These are phyloP conservation scores for Astropecten irregularis DNA, from an alignment of 53 echinoderm and acorn worm genomes.

Conservation along the genomic window DNA sequence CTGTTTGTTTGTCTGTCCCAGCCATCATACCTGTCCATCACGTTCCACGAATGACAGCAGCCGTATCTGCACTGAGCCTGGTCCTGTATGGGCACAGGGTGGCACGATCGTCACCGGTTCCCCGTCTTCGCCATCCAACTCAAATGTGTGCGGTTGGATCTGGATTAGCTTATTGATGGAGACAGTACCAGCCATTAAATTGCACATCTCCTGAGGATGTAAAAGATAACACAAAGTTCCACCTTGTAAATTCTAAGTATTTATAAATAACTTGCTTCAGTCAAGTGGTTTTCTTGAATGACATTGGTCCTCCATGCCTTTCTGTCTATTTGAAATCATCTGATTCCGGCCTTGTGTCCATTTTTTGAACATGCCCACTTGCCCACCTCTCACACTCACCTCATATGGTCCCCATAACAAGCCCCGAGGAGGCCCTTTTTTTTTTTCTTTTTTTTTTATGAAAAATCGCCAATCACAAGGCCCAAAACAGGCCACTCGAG, in stretches of 20 bases:
- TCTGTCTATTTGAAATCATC: no score
- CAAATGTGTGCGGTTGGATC: conserved; percentile 98
- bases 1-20: no score
- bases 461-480: no score
- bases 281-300: not conserved
- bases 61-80: conserved; percentile 84
- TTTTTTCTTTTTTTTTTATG: no score
- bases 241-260: no score
- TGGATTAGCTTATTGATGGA: conserved; percentile 97
- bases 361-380: no score
- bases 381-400: no score
- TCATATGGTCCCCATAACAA: no score
- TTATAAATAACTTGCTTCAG: no score
- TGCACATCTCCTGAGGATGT: conserved; percentile 85
- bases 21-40: conserved; percentile 82
- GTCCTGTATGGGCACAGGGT: conserved; percentile 95
- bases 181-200: conserved; percentile 90
- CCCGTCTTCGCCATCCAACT: conserved; percentile 75
- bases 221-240: not conserved
- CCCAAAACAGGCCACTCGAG: no score
- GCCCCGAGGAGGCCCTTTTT: no score
- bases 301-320: not conserved
- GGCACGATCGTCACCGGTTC: conserved; percentile 94
- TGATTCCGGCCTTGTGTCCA: no score
- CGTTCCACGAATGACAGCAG: conserved; percentile 88